Conservation (phyloP, 2,888 invertebrate genomes). For the Halictus ligatus region DNA sequence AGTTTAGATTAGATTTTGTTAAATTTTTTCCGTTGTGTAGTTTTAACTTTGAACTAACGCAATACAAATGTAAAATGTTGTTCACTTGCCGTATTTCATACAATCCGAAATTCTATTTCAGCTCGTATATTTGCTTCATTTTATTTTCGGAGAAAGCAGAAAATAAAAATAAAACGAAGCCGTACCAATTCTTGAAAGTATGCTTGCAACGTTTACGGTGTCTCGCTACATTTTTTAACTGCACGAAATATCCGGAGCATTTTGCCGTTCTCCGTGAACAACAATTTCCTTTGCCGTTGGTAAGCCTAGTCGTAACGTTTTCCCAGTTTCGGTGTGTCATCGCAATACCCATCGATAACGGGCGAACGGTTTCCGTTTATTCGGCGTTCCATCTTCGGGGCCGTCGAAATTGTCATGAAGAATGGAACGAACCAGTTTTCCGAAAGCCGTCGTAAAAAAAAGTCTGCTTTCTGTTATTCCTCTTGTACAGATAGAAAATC, state of each 20-base stretch:
- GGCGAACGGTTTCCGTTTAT: not conserved
- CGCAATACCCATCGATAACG: not conserved
- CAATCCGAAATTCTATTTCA: no score
- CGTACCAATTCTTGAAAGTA: no score
- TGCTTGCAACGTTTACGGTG: no score
- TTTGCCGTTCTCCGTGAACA: not conserved
- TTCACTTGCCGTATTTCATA: no score
- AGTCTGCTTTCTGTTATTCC: constrained; percentile 11
- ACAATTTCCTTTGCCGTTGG: not conserved
- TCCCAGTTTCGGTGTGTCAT: constrained; percentile 57
- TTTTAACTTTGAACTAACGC: no score
- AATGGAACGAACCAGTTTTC: not conserved
- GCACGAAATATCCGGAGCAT: not conserved
- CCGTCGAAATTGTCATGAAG: not conserved
- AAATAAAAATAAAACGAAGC: no score
- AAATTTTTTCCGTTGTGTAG: no score
- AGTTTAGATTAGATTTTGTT: no score
- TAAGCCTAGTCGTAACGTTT: not conserved
- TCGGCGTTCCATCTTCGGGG: not conserved
- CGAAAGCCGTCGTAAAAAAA: constrained; percentile 31
- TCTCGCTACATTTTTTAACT: not conserved
- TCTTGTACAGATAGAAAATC: constrained; percentile 16
- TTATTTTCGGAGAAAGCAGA: no score
- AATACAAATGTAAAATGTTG: no score
- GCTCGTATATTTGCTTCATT: no score